Conservation (phyloP, 2,113 vertebrate genomes). For the Anas platyrhynchos region DNA sequence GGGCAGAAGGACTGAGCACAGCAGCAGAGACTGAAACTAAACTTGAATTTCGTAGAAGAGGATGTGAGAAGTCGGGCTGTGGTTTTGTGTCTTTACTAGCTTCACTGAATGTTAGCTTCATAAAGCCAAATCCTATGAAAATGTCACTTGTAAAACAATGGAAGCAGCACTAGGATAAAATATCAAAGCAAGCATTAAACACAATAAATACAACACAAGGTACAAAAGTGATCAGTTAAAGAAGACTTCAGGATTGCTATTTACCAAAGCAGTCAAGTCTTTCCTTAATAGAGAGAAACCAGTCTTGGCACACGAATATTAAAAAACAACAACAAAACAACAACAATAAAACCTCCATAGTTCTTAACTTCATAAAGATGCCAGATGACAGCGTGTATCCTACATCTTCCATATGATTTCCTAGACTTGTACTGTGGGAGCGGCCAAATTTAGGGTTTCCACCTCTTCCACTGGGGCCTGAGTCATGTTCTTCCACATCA, state of each 20-base stretch:
- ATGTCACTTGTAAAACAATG: rapidly evolving
- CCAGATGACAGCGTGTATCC: rapidly evolving
- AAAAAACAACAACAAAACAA: not conserved
- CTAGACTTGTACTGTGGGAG: rapidly evolving
- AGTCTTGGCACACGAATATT: too few relatives aligned
- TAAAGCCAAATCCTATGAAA: not conserved
- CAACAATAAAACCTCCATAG: not conserved
- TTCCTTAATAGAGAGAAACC: too few relatives aligned
- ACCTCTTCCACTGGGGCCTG: not conserved
- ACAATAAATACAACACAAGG: rapidly evolving
- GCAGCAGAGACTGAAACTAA: conserved; percentile 14
- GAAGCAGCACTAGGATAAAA: not conserved
- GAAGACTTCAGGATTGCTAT: not conserved
- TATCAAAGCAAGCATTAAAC: not conserved
- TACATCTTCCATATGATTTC: rapidly evolving
- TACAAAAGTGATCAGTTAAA: rapidly evolving
- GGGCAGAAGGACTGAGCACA: not conserved
- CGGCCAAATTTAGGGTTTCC: not conserved
- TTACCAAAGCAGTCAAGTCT: not conserved
- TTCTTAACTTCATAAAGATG: rapidly evolving
- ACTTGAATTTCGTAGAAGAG: conserved; percentile 39
- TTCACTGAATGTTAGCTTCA: not conserved
- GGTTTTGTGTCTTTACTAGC: not conserved
- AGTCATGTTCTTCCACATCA: rapidly evolving
- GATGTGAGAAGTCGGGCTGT: conserved; percentile 9